Base-by-base conservation (phyloP, 2,113 vertebrate genomes). In the Ammodytes marinus region DNA sequence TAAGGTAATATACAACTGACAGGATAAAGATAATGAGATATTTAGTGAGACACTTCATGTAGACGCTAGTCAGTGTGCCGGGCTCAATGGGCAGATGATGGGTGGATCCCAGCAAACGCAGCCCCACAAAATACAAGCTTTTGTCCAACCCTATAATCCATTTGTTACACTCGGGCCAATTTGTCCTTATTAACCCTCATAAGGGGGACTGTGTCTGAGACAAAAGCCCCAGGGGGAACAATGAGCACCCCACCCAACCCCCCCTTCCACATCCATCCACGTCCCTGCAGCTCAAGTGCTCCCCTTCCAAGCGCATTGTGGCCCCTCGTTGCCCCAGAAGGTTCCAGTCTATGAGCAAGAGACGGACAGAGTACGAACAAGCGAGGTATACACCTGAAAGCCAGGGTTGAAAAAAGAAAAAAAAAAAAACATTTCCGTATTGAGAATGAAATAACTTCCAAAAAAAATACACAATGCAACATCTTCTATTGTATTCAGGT, bases 181-280 rank as follows among this genome's bases (percentile, higher is more conserved):
- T 98, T 98, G 97, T 94, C 95, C 95, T 97, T 95, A 97, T 97
- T 98, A 98, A 97, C 96, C 97, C 96, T 95, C 96, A 95, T 95
- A 94, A 97, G 93, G 95, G 27, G 96, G 92, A 93, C 93, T 85
- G 87, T 95, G 96, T 95, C 96, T 92, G 95, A 96, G 95, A 97
- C 96, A 98, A 98, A 97, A 93, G 85, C 92, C 91, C 94, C 78
- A 0, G 83, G 91, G 27, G 89, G 95, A 96, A 97, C 96, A 98
- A 97, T 96, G 88, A 83, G 82, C 67, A 77, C 39, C 80, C 84
- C 87, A 80, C 66, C 68, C 10, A 27, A 27, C 67, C 83, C 91
- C 8, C 70, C 72, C 88, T 64, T 67, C 83, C 92, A 52, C 87
- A 92, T 93, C 86, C 95, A 86, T 91, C 92, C 89, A 92, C 90